phyloP scores from a whole-genome alignment of 1,140 invertebrate genomes.

The Drosophila trapezifrons region DNA sequence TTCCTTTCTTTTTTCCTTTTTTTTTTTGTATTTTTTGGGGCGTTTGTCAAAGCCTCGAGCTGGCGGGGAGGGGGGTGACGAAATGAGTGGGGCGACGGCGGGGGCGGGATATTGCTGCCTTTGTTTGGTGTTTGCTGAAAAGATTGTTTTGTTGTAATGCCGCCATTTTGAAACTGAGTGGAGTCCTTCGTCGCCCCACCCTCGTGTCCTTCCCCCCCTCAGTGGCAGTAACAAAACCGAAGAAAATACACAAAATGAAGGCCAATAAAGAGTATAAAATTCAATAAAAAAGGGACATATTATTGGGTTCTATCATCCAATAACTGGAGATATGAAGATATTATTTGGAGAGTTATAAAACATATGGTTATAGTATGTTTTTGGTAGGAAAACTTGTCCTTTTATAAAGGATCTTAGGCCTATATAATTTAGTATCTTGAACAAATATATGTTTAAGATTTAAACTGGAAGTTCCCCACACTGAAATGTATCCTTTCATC shows the following conservation, averaged over 20 bases:
- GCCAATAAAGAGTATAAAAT: conserved; percentile 8
- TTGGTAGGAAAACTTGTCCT: too few relatives aligned
- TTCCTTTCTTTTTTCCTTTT: conserved; percentile 12
- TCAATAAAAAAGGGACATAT: neutral
- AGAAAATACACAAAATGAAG: conserved; percentile 33
- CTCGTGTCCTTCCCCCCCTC: neutral
- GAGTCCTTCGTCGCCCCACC: conserved; percentile 1
- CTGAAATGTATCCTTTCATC: too few relatives aligned
- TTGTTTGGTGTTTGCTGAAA: conserved; percentile 75
- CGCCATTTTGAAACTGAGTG: conserved; percentile 68
- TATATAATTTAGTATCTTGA: too few relatives aligned
- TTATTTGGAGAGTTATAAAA: too few relatives aligned
- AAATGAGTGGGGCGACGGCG: conserved; percentile 27
- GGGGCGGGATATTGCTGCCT: conserved; percentile 57
- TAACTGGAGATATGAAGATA: too few relatives aligned
- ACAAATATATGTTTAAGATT: too few relatives aligned
- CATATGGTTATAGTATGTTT: too few relatives aligned
- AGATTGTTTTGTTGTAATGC: conserved; percentile 73
- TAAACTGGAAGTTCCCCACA: too few relatives aligned
- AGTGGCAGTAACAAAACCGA: conserved; percentile 13
- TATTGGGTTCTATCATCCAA: neutral
- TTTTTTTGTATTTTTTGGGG: conserved; percentile 22
- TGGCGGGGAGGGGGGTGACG: conserved; percentile 1
- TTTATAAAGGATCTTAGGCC: too few relatives aligned
- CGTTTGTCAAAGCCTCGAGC: conserved; percentile 56